Base-by-base conservation (phyloP, 2,797 vertebrate genomes). In the Serranus cabrilla region DNA sequence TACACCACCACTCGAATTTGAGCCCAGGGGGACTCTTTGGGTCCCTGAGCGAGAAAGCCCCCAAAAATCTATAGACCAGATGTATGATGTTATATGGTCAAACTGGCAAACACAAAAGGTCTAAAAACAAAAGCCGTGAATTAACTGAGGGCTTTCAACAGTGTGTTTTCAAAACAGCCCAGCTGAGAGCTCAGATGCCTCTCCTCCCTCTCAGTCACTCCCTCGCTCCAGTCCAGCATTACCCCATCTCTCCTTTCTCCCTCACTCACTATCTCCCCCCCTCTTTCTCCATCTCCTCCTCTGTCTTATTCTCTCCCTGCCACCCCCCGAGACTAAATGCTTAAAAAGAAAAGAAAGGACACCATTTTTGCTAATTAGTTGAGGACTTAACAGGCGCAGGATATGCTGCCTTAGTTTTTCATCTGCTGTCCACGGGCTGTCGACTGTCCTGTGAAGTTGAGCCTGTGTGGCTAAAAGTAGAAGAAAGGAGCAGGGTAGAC, bases 61-160 rank as follows among this genome's bases (percentile, higher is more conserved):
- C 95, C 34, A 96, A 96, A 96, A 97, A 96, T 96, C 97, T 96
- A 96, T 96, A 96, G 96, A 98, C 93, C 97, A 99, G 98, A 99
- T 99, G 98, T 97, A 98, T 97, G 97, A 98, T 94, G 96, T 99
- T 99, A 98, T 96, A 98, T 98, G 98, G 97, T 99, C 96, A 99
- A 97, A 97, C 96, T 97, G 96, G 96, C 97, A 98, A 97, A 96
- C 95, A 99, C 96, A 99, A 98, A 95, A 97, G 94, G 87, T 39
- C 83, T 92, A 97, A 97, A 98, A 97, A 98, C 96, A 97, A 98
- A 98, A 96, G 97, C 93, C 87, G 84, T 96, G 97, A 98, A 98
- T 98, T 98, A 98, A 96, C 95, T 92, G 96, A 96, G 94, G 93
- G 94, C 96, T 97, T 97, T 99, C 96, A 98, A 96, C 96, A 94